Conservation (phyloP, 2,797 vertebrate genomes). For the Threskiornis aethiopicus region DNA sequence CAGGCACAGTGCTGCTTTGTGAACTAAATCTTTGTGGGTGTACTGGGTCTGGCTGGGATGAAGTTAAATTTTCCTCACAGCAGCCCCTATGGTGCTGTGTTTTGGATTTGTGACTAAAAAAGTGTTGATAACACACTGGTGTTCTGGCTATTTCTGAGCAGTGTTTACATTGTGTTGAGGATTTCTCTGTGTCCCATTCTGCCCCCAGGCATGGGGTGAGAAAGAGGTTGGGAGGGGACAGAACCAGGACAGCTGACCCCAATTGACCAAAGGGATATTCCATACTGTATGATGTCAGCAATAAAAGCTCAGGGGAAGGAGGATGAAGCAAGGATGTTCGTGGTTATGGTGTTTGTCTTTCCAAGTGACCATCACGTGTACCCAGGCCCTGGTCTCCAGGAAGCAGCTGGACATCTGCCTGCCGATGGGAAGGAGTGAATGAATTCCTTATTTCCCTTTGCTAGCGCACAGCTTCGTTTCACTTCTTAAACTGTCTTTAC, state of each 20-base stretch:
- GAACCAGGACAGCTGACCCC: background rate
- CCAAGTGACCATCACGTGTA: background rate
- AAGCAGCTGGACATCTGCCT: background rate
- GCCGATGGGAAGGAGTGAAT: background rate
- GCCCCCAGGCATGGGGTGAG: background rate
- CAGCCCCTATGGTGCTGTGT: accelerated
- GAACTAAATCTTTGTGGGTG: background rate
- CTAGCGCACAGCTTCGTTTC: background rate
- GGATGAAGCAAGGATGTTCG: background rate
- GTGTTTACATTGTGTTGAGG: background rate
- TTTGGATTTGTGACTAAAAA: background rate
- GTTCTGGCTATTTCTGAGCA: background rate
- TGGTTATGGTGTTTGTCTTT: background rate
- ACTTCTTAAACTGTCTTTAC: background rate
- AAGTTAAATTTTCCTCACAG: background rate
- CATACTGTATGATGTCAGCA: background rate
- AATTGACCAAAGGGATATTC: background rate
- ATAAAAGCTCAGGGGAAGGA: background rate
- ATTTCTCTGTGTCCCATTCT: background rate
- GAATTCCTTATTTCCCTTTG: background rate
- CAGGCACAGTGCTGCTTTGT: background rate
- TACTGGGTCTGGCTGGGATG: background rate
- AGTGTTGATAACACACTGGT: background rate
- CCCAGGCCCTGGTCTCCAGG: background rate
- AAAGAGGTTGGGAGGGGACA: background rate